Percentiles rank a stretch among this genome's conserved stretches.
Evolutionary conservation across 2,888 invertebrate genomes (phyloP).

Genomic region (Aplocera efformata): DNA sequence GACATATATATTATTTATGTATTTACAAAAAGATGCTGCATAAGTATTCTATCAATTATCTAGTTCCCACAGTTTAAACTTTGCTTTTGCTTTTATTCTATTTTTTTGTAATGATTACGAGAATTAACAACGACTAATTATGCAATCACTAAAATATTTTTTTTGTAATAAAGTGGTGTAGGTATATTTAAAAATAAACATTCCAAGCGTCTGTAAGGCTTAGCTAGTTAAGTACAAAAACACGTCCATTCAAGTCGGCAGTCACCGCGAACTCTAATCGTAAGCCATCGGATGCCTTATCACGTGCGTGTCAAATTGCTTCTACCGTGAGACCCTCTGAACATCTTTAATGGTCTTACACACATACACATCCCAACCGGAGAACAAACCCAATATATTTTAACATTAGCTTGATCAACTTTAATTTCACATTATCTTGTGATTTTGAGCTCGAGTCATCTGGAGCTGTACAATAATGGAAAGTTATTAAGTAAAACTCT

Average conservation of each 20-base stretch:
- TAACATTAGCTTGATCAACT: neutral
- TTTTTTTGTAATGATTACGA: no score
- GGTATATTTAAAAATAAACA: slow-evolving; percentile 3
- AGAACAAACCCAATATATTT: no score
- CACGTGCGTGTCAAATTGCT: slow-evolving; percentile 75
- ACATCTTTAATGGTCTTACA: slow-evolving; percentile 35
- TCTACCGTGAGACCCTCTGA: slow-evolving; percentile 68
- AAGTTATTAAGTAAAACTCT: slow-evolving; percentile 8
- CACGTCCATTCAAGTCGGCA: slow-evolving; percentile 68
- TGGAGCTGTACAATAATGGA: slow-evolving; percentile 4
- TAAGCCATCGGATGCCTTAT: slow-evolving; percentile 70
- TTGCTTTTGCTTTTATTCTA: no score
- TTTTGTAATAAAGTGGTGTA: no score
- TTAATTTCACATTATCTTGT: no score
- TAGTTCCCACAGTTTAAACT: no score
- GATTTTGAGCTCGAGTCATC: no score
- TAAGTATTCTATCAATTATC: no score
- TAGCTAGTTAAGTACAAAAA: slow-evolving; percentile 67
- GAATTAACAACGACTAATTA: no score
- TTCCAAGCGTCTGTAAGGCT: slow-evolving; percentile 15
- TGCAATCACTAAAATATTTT: no score
- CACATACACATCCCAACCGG: slow-evolving; percentile 16
- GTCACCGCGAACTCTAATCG: slow-evolving; percentile 61
- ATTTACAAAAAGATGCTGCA: no score
- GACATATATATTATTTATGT: no score